Evolutionary conservation across 2,797 vertebrate genomes (phyloP).

Genomic region (Meriones psammophilus): DNA sequence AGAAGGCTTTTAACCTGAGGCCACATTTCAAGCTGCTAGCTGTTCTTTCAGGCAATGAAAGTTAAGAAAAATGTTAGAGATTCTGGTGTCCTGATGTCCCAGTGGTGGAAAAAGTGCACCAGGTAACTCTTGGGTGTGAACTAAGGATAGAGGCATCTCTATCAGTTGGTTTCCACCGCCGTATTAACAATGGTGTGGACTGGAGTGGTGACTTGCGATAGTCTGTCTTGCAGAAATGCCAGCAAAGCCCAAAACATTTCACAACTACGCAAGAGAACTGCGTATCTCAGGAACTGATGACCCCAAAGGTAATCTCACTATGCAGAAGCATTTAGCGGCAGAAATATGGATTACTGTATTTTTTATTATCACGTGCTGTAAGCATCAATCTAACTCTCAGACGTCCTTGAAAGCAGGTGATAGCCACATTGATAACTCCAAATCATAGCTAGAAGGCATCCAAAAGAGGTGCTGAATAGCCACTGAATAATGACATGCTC

Average conservation of each 20-base stretch:
- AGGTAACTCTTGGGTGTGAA: neutral
- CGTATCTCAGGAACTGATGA: neutral
- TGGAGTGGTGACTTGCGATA: neutral
- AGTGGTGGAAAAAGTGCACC: neutral
- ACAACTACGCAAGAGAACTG: neutral
- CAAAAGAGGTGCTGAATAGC: neutral
- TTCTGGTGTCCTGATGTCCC: neutral
- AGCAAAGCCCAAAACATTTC: neutral
- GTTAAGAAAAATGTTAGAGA: neutral
- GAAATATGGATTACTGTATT: neutral
- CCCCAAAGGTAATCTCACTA: neutral
- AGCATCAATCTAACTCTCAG: conserved; percentile 32
- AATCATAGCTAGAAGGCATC: neutral
- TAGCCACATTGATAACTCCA: neutral
- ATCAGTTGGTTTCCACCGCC: neutral
- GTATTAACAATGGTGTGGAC: neutral
- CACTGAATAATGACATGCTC: conserved; percentile 1
- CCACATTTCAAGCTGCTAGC: neutral
- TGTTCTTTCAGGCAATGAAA: neutral
- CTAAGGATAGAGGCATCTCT: neutral
- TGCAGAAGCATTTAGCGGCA: neutral
- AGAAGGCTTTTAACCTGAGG: neutral
- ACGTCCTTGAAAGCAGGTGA: neutral
- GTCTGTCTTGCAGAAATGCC: neutral
- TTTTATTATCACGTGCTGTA: conserved; percentile 34